Conservation (phyloP, 2,888 invertebrate genomes). For the Cerastoderma edule region DNA sequence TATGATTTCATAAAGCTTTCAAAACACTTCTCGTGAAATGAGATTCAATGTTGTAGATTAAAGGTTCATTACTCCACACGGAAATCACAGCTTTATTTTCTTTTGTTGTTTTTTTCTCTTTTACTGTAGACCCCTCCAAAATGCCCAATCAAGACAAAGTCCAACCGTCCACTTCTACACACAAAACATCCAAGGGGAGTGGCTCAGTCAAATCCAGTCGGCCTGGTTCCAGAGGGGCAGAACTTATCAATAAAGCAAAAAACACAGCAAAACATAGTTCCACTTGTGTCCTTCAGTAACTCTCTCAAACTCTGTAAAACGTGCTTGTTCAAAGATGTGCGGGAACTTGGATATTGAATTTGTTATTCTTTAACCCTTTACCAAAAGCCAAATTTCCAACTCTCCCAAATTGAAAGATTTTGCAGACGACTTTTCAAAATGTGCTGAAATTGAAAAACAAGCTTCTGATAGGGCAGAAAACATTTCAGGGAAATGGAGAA, state of each 20-base stretch:
- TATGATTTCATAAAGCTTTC: neutral
- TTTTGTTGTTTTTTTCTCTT: constrained; percentile 13
- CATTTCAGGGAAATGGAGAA: too few relatives aligned
- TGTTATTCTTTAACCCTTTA: too few relatives aligned
- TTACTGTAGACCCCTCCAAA: constrained; percentile 39
- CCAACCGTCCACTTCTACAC: constrained; percentile 18
- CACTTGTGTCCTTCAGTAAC: constrained; percentile 18
- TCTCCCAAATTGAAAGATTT: too few relatives aligned
- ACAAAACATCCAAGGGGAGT: constrained; percentile 6
- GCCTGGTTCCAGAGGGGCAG: constrained; percentile 10
- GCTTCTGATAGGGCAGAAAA: too few relatives aligned
- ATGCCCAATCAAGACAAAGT: constrained; percentile 33
- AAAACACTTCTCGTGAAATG: neutral
- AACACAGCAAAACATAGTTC: constrained; percentile 26
- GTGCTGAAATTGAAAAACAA: too few relatives aligned
- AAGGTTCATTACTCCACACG: neutral
- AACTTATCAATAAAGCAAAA: neutral
- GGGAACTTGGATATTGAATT: too few relatives aligned
- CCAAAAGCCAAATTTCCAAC: too few relatives aligned
- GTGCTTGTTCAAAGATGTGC: too few relatives aligned
- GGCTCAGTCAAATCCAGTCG: constrained; percentile 3
- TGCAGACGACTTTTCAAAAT: too few relatives aligned
- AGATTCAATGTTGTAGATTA: too few relatives aligned
- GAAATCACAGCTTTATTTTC: neutral
- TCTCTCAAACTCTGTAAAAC: too few relatives aligned